Evolutionary conservation across 2,888 invertebrate species (phyloP).

Genomic region (Trissoscelio sp.): DNA sequence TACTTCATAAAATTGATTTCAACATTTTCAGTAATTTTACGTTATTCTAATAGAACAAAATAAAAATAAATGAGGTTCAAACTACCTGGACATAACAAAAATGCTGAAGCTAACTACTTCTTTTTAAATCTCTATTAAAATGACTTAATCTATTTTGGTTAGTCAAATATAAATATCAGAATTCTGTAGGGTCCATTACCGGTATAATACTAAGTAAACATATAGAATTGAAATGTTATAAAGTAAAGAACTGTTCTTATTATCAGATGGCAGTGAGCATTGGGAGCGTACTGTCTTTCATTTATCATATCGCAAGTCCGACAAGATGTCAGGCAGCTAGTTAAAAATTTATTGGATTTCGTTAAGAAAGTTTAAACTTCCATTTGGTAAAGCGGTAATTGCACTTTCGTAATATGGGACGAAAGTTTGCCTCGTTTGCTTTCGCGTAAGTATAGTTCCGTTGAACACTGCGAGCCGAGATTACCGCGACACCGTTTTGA

Average conservation of each 20-base stretch:
- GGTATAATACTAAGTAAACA: too few species aligned
- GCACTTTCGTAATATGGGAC: constrained; percentile 69
- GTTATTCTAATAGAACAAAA: too few species aligned
- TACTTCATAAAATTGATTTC: too few species aligned
- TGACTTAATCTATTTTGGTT: too few species aligned
- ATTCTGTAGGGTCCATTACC: too few species aligned
- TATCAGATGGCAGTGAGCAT: background rate
- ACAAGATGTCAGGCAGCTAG: constrained; percentile 69
- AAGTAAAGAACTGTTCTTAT: background rate
- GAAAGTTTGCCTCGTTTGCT: constrained; percentile 70
- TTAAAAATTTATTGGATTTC: constrained; percentile 77
- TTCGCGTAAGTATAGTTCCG: constrained; percentile 50
- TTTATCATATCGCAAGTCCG: constrained; percentile 36
- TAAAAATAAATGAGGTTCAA: too few species aligned
- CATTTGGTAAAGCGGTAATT: constrained; percentile 72
- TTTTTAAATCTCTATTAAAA: too few species aligned
- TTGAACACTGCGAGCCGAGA: constrained; percentile 46
- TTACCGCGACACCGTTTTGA: constrained; percentile 60
- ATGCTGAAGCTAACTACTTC: too few species aligned
- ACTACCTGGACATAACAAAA: too few species aligned
- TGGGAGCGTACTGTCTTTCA: constrained; percentile 17
- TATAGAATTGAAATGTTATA: too few species aligned
- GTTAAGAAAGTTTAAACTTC: constrained; percentile 76
- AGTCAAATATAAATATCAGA: too few species aligned
- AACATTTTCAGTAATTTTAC: too few species aligned